A percentile compares a stretch with the other conserved stretches of the same genome.
Conservation (phyloP, 2,113 vertebrate species). For the Callionymus lyra region DNA sequence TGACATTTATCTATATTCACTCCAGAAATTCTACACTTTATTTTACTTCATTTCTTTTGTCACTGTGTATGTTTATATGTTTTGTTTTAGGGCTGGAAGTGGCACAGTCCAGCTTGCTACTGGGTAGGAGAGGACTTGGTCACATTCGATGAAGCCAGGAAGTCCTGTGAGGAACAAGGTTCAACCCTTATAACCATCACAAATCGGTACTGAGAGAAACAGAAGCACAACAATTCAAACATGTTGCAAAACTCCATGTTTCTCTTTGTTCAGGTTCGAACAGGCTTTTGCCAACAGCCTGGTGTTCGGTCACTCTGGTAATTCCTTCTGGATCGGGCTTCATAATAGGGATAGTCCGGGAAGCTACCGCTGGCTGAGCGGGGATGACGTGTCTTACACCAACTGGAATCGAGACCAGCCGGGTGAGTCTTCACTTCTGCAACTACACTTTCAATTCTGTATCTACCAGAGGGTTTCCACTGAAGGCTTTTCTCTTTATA, state of each 20-base stretch:
- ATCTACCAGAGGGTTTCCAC: no score
- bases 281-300: conserved; percentile 91
- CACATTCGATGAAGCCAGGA: conserved; percentile 75
- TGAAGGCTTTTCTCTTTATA: no score
- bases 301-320: conserved; percentile 76
- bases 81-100: conserved; percentile 82
- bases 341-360: conserved; percentile 72
- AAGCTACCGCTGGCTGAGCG: conserved; percentile 80
- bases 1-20: no score
- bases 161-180: conserved; percentile 66
- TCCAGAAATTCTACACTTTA: no score
- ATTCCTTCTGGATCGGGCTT: conserved; percentile 84
- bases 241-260: not conserved
- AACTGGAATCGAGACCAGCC: conserved; percentile 95
- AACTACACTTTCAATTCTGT: no score
- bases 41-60: no score
- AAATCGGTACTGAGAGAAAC: conserved; percentile 67
- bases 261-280: conserved; percentile 73
- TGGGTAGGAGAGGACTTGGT: conserved; percentile 81
- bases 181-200: conserved; percentile 79
- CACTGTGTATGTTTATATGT: no score
- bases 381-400: conserved; percentile 80
- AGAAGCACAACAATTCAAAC: not conserved
- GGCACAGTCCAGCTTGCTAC: conserved; percentile 93
- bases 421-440: no score